Evolutionary conservation across 2,888 invertebrate genomes (phyloP).

Genomic region (Agrypnus murinus): DNA sequence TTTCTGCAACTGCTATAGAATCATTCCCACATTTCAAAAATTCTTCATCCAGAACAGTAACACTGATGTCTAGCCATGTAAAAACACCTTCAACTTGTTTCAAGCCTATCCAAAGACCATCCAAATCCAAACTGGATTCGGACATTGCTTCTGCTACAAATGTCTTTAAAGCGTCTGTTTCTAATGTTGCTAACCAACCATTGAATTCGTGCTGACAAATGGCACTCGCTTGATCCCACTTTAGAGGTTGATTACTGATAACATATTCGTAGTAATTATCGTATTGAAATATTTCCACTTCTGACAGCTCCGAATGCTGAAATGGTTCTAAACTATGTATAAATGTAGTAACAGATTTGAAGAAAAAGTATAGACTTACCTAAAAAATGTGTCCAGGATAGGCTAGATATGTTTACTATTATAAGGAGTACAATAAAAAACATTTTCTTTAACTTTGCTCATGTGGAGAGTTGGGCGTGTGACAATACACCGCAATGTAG

Average conservation of each 20-base stretch:
- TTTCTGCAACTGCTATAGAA: not conserved
- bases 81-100: not conserved
- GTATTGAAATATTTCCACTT: slow-evolving; percentile 12
- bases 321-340: not conserved
- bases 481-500: too few species aligned
- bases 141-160: slow-evolving; percentile 18
- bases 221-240: slow-evolving; percentile 5
- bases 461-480: too few species aligned
- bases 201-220: slow-evolving; percentile 2
- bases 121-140: not conserved
- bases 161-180: not conserved
- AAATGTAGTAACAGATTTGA: too few species aligned
- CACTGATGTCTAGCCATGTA: not conserved
- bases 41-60: not conserved
- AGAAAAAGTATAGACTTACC: too few species aligned
- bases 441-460: too few species aligned
- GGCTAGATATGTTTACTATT: too few species aligned
- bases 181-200: slow-evolving; percentile 6
- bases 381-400: too few species aligned
- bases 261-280: not conserved
- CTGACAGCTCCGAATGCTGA: not conserved
- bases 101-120: slow-evolving; percentile 10
- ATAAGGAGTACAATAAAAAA: too few species aligned
- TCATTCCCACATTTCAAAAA: not conserved
- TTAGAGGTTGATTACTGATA: not conserved